Percentiles rank a stretch among this genome's conserved stretches.
Evolutionary conservation across 2,113 vertebrate genomes (phyloP).

Genomic region (Toxostoma redivivum): DNA sequence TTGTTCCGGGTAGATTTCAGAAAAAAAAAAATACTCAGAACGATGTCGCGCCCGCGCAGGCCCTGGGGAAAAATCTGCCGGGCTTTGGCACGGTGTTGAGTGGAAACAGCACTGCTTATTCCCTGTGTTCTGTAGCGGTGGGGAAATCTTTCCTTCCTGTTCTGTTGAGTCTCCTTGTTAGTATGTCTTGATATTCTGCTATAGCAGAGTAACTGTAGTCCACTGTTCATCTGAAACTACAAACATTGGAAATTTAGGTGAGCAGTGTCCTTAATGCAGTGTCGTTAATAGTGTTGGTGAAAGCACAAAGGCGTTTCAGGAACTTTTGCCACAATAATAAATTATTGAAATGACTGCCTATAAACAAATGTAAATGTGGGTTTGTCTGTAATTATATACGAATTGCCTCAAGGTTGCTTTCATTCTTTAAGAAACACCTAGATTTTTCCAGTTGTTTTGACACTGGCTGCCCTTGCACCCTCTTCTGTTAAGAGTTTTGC

Average conservation of each 20-base stretch:
- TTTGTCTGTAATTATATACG: neutral
- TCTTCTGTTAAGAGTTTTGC: neutral
- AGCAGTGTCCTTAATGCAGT: neutral
- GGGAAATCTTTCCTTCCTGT: too few species aligned
- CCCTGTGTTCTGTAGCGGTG: fast-evolving
- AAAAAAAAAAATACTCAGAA: neutral
- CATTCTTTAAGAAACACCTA: neutral
- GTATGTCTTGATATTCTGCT: neutral
- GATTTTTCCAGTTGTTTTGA: neutral
- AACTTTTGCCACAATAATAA: neutral
- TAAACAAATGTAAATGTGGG: neutral
- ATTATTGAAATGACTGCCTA: neutral
- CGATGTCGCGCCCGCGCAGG: fast-evolving
- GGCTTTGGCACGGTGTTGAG: neutral
- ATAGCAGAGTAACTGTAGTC: fast-evolving
- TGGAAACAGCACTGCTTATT: fast-evolving
- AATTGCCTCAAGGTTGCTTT: neutral
- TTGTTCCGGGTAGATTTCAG: fast-evolving
- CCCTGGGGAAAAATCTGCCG: neutral
- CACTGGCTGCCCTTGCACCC: neutral
- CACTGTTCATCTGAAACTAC: neutral
- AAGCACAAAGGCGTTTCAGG: neutral
- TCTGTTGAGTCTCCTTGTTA: neutral
- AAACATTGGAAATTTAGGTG: neutral
- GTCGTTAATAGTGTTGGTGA: neutral